These are phyloP conservation scores for Turnix velox DNA, from an alignment of 2,113 vertebrate genomes.

Conservation along the genomic window DNA sequence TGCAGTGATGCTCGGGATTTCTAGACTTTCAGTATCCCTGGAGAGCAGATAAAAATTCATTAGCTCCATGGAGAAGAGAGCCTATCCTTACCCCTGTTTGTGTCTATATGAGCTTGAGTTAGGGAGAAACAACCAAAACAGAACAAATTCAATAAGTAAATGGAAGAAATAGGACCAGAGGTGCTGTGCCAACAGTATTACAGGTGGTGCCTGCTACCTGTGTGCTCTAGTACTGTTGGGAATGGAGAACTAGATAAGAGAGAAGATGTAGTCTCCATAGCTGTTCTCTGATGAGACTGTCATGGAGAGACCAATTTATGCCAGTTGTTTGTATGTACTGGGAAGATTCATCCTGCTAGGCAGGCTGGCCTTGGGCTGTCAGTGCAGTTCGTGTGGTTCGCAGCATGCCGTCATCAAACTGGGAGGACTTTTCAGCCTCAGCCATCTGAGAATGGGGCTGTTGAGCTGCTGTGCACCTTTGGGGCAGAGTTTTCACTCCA, in stretches of 20 bases:
- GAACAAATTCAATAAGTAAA: neutral
- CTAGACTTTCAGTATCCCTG: neutral
- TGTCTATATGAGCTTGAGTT: neutral
- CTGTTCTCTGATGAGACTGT: neutral
- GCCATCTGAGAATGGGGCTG: neutral
- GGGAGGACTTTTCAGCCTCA: neutral
- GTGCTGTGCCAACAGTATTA: neutral
- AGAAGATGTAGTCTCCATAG: neutral
- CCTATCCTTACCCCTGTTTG: neutral
- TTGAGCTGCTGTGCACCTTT: neutral
- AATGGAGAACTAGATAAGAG: neutral
- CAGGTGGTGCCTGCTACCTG: neutral
- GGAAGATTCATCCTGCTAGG: neutral
- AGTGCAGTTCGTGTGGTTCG: neutral
- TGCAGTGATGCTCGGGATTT: neutral
- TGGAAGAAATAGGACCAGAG: neutral
- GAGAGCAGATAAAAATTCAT: slow-evolving; percentile 34
- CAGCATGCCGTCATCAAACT: neutral
- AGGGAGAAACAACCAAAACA: neutral
- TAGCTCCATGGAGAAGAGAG: neutral
- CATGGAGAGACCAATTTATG: neutral
- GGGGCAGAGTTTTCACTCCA: neutral
- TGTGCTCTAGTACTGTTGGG: neutral
- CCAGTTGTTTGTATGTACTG: neutral
- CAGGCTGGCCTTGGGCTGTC: neutral